Percentiles rank a stretch among this genome's conserved stretches.
phyloP scores from a whole-genome alignment of 2,797 vertebrate genomes.

The Pyrocephalus nanus region DNA sequence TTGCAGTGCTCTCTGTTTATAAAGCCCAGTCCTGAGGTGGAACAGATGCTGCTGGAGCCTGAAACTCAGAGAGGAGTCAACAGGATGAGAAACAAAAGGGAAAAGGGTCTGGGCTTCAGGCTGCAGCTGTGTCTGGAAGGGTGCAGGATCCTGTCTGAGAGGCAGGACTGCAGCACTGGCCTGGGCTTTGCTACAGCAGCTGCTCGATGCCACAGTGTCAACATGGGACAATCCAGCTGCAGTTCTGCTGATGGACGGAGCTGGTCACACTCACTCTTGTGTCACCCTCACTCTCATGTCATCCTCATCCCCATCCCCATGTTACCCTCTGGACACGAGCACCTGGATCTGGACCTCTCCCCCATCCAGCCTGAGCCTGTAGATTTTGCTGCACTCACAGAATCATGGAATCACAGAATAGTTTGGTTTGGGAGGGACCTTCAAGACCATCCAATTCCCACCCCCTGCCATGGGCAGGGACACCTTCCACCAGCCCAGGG shows the following conservation, averaged over 20 bases:
- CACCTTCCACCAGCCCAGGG: not conserved
- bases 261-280: not conserved
- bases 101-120: not conserved
- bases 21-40: not conserved
- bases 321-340: not conserved
- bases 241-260: not conserved
- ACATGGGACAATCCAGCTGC: not conserved
- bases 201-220: not conserved
- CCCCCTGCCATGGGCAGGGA: not conserved
- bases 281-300: not conserved
- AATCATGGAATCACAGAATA: not conserved
- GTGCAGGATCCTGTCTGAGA: not conserved
- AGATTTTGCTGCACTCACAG: not conserved
- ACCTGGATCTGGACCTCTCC: not conserved
- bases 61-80: not conserved
- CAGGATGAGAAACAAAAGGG: not conserved
- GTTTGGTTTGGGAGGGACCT: not conserved
- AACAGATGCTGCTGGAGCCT: slow-evolving; percentile 9
- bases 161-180: not conserved
- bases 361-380: fast-evolving
- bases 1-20: not conserved
- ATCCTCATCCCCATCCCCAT: not conserved
- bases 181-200: not conserved
- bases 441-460: not conserved
- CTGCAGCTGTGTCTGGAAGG: not conserved